Conservation (phyloP, 1,140 invertebrate genomes). For the Brachionus manjavacas region DNA sequence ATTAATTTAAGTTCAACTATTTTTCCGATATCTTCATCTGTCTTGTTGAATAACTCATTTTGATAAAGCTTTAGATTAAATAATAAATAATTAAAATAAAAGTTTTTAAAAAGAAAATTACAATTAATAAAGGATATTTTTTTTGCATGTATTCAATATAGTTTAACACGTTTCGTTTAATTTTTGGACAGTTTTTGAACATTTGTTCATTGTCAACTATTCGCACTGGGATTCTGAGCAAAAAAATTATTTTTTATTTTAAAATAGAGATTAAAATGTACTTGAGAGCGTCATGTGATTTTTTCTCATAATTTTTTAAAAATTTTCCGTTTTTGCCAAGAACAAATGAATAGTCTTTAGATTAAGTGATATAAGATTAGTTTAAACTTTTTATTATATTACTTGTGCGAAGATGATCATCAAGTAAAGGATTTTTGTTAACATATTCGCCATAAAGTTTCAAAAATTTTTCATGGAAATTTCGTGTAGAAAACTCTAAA, state of each 20-base stretch:
- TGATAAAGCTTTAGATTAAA: constrained; percentile 10
- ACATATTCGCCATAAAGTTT: background rate
- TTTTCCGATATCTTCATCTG: background rate
- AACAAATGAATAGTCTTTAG: constrained; percentile 1
- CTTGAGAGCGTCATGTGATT: background rate
- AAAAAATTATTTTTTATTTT: background rate
- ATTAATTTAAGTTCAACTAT: background rate
- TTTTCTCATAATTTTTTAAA: background rate
- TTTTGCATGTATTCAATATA: constrained; percentile 20
- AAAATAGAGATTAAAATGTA: background rate
- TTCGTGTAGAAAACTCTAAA: background rate
- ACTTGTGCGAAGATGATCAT: background rate
- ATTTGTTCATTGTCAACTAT: background rate
- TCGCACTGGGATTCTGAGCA: background rate
- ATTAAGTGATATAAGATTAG: background rate
- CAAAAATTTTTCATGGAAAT: constrained; percentile 10
- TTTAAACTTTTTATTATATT: background rate
- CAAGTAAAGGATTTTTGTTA: background rate
- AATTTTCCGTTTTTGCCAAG: background rate
- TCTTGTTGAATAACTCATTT: background rate
- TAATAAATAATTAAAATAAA: background rate
- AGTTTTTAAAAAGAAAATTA: constrained; percentile 2
- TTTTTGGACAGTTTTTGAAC: constrained; percentile 11
- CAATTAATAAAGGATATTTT: constrained; percentile 22
- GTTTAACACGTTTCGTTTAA: constrained; percentile 7